Conservation (phyloP, 1,140 invertebrate genomes). For the Ceratina australensis region DNA sequence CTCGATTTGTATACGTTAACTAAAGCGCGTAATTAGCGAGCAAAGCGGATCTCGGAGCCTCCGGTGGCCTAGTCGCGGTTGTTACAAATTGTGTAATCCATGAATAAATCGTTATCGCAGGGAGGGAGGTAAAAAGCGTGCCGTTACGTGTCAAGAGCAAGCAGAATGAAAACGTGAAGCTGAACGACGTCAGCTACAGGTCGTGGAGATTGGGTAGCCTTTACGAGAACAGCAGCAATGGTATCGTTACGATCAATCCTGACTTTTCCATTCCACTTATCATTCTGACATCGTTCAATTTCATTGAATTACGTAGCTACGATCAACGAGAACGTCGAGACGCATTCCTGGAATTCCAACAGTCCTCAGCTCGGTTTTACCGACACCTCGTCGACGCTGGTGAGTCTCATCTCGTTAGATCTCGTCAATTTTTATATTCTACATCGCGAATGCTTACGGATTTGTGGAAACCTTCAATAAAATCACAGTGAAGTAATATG, state of each 20-base stretch:
- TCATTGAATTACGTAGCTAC: constrained; percentile 57
- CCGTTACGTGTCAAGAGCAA: constrained; percentile 57
- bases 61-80: neutral
- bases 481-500: no score
- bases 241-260: constrained; percentile 41
- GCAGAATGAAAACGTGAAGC: constrained; percentile 70
- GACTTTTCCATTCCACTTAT: neutral
- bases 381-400: constrained; percentile 71
- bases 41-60: neutral
- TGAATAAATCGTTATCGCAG: constrained; percentile 43
- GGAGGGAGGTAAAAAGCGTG: constrained; percentile 58
- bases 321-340: constrained; percentile 64
- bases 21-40: constrained; percentile 6
- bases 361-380: constrained; percentile 62
- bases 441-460: no score
- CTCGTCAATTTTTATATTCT: constrained; percentile 2
- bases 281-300: no score
- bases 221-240: constrained; percentile 71
- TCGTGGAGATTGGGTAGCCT: constrained; percentile 77
- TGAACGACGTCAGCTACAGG: constrained; percentile 75
- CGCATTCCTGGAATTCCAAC: constrained; percentile 65
- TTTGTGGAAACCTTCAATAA: no score
- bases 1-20: neutral
- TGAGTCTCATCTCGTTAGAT: constrained; percentile 47
- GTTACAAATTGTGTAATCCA: constrained; percentile 21